phyloP scores from a whole-genome alignment of 2,113 vertebrate genomes.

The Sclerurus mexicanus region DNA sequence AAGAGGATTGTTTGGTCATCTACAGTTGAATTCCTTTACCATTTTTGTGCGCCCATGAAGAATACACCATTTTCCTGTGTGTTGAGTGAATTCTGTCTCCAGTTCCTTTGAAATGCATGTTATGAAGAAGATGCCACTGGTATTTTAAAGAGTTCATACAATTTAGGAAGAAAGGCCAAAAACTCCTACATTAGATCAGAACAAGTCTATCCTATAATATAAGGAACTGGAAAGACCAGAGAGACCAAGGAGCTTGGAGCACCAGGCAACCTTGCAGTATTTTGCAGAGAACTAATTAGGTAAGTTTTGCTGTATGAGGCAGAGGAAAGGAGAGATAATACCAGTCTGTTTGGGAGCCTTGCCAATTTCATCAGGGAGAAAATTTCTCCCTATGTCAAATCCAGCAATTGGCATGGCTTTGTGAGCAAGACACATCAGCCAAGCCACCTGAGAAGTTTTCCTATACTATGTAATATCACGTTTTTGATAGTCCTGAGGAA shows the following conservation, averaged over 20 bases:
- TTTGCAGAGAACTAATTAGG: not conserved
- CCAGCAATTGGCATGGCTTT: not conserved
- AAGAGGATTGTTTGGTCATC: not conserved
- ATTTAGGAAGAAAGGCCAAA: not conserved
- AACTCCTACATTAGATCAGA: not conserved
- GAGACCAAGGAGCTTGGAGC: not conserved
- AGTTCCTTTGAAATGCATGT: not conserved
- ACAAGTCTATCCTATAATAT: not conserved
- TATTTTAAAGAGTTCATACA: not conserved
- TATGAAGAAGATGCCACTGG: not conserved
- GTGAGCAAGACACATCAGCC: not conserved
- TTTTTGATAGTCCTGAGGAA: not conserved
- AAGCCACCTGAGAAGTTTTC: not conserved
- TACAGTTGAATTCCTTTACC: not conserved
- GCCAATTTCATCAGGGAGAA: not conserved
- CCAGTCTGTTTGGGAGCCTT: not conserved
- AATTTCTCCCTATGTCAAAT: not conserved
- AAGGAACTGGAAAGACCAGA: not conserved
- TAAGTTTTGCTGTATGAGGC: not conserved
- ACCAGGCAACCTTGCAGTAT: not conserved
- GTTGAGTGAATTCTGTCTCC: not conserved
- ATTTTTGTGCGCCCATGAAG: not conserved
- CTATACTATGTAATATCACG: not conserved
- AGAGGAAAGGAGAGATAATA: not conserved
- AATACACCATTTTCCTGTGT: not conserved